Evolutionary conservation across 1,140 invertebrate species (phyloP).

Genomic region (Anoplolepis gracilipes): DNA sequence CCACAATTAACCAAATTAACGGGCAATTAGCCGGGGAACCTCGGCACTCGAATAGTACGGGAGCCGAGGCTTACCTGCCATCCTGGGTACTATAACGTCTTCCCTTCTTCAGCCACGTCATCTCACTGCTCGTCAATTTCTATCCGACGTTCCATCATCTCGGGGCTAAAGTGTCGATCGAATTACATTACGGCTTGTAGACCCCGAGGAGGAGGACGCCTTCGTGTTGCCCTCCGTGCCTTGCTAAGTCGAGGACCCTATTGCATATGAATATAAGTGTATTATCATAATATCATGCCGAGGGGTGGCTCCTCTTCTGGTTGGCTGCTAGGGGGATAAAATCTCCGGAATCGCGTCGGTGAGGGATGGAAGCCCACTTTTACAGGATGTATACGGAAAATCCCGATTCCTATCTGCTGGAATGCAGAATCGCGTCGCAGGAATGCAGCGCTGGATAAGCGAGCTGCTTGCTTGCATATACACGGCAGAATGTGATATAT

Average conservation of each 20-base stretch:
- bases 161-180: slow-evolving; percentile 77
- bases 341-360: slow-evolving; percentile 48
- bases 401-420: slow-evolving; percentile 63
- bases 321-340: slow-evolving; percentile 69
- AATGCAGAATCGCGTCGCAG: slow-evolving; percentile 51
- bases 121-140: slow-evolving; percentile 70
- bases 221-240: slow-evolving; percentile 63
- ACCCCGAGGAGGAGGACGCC: slow-evolving; percentile 55
- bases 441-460: slow-evolving; percentile 40
- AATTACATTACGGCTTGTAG: slow-evolving; percentile 75
- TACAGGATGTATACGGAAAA: slow-evolving; percentile 69
- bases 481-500: slow-evolving; percentile 43
- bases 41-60: slow-evolving; percentile 59
- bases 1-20: slow-evolving; percentile 76
- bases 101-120: slow-evolving; percentile 61
- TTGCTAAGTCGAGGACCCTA: slow-evolving; percentile 73
- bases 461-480: neutral
- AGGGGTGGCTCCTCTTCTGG: slow-evolving; percentile 72
- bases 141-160: slow-evolving; percentile 77
- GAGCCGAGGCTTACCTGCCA: slow-evolving; percentile 42
- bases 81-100: neutral
- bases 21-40: slow-evolving; percentile 71
- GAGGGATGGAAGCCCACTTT: slow-evolving; percentile 60
- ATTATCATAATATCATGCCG: slow-evolving; percentile 82
- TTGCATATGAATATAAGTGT: slow-evolving; percentile 83